Evolutionary conservation across 2,888 invertebrate genomes (phyloP), one percentile per base, ranked within the genome.

Genomic region (Ptychoptera contaminata): DNA sequence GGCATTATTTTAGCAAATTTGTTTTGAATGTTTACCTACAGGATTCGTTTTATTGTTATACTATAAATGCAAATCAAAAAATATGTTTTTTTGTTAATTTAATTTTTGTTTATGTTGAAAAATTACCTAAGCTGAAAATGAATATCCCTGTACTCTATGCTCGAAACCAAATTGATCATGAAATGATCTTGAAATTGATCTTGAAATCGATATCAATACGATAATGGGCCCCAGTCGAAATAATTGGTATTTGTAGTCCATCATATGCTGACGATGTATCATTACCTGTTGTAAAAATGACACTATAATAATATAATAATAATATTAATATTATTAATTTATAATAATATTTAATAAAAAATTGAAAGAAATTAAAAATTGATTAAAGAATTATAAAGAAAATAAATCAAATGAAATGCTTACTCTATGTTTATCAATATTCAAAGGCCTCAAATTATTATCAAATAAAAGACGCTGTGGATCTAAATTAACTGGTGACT

Each of bases 41-140:
- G n/a, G n/a, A n/a, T n/a, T n/a, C n/a, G n/a, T n/a, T n/a, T n/a
- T n/a, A n/a, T n/a, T n/a, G n/a, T n/a, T n/a, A n/a, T n/a, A n/a
- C n/a, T n/a, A n/a, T n/a, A n/a, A n/a, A n/a, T n/a, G n/a, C n/a
- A n/a, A n/a, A n/a, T n/a, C n/a, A n/a, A n/a, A n/a, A n/a, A n/a
- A n/a, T n/a, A n/a, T n/a, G n/a, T n/a, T n/a, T n/a, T n/a, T n/a
- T n/a, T n/a, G n/a, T n/a, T n/a, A n/a, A n/a, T n/a, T n/a, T n/a
- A n/a, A n/a, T n/a, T n/a, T n/a, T n/a, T n/a, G n/a, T n/a, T n/a
- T n/a, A n/a, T n/a, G n/a, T n/a, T n/a, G n/a, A 23, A 23, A 23
- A n/a, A n/a, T 74, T 68, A 97, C 96, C 83, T 98, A 97, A 44
- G 94, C 94, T 8, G 97, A 96, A 67, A 97, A 98, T 45, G 90